phyloP scores from a whole-genome alignment of 2,888 invertebrate genomes.

The Leptinotarsa haldemani region DNA sequence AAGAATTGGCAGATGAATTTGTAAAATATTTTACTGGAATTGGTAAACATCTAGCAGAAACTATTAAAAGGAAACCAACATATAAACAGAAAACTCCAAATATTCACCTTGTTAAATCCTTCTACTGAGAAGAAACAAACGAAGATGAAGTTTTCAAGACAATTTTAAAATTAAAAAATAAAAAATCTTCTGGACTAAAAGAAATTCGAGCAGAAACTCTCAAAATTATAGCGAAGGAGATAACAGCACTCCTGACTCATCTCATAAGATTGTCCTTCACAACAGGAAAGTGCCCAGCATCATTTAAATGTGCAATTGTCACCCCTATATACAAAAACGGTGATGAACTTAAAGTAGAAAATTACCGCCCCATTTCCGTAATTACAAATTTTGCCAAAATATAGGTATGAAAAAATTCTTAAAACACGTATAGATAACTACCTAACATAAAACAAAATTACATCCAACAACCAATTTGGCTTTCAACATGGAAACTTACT shows the following conservation, averaged over 20 bases:
- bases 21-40: neutral
- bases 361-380: slow-evolving; percentile 15
- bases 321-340: slow-evolving; percentile 10
- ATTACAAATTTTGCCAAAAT: slow-evolving; percentile 13
- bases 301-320: neutral
- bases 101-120: slow-evolving; percentile 5
- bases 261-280: slow-evolving; percentile 19
- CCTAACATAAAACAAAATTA: neutral
- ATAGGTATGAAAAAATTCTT: slow-evolving; percentile 6
- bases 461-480: slow-evolving; percentile 12
- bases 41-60: neutral
- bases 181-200: slow-evolving; percentile 15
- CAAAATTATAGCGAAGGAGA: slow-evolving; percentile 4
- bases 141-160: neutral
- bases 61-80: neutral
- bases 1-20: slow-evolving; percentile 10
- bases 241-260: slow-evolving; percentile 4
- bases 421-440: slow-evolving; percentile 16
- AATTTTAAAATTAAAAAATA: slow-evolving; percentile 3
- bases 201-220: slow-evolving; percentile 13
- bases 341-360: neutral
- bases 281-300: slow-evolving; percentile 11
- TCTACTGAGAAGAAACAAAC: slow-evolving; percentile 16
- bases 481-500: slow-evolving; percentile 5
- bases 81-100: neutral